These are phyloP conservation scores for Mellivora capensis DNA, from an alignment of 2,113 vertebrate genomes.

Conservation along the genomic window DNA sequence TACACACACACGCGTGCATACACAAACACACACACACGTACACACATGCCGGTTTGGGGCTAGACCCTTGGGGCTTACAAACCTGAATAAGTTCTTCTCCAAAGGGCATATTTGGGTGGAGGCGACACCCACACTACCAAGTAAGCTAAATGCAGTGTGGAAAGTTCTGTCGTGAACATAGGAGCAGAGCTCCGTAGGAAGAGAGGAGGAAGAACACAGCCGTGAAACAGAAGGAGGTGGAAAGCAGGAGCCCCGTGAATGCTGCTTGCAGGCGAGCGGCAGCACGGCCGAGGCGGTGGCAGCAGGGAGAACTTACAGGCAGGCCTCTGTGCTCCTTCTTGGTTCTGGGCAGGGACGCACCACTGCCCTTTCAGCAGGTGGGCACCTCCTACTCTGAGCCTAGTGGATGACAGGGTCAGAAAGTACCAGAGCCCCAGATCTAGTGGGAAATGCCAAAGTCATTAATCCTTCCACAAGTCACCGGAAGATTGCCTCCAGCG, in stretches of 20 bases:
- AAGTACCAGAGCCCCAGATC: not conserved
- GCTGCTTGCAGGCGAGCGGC: accelerated
- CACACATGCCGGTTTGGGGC: not conserved
- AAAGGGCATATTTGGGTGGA: not conserved
- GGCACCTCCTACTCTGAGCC: not conserved
- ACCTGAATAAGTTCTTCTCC: not conserved
- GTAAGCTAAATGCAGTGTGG: accelerated
- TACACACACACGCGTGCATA: accelerated
- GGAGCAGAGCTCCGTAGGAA: not conserved
- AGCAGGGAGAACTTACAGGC: too few relatives aligned
- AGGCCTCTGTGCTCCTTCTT: accelerated
- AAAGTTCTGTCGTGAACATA: not conserved
- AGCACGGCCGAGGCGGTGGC: accelerated
- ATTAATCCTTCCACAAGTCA: not conserved
- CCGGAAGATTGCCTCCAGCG: not conserved
- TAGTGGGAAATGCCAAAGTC: accelerated
- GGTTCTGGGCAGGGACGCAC: not conserved
- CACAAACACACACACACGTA: too few relatives aligned
- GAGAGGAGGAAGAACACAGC: not conserved
- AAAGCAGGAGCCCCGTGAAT: not conserved
- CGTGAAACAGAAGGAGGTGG: accelerated
- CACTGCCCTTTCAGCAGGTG: accelerated
- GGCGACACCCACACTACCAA: too few relatives aligned
- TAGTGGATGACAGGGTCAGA: accelerated
- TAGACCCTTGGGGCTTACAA: not conserved